phyloP scores from a whole-genome alignment of 2,113 vertebrate species.

The Pseudorectes ferrugineus region DNA sequence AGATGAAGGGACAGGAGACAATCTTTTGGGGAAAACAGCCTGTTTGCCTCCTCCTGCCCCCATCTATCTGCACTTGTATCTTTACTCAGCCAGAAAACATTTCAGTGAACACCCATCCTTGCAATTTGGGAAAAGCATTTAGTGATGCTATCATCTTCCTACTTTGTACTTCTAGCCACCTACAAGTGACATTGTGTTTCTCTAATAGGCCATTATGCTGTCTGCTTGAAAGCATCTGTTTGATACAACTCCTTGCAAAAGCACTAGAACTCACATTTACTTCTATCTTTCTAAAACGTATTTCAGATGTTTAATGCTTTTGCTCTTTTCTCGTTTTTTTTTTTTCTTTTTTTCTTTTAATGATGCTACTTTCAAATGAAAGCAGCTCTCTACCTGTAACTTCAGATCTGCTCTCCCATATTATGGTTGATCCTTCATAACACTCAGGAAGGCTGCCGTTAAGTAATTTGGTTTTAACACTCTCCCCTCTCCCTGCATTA shows the following conservation, averaged over 20 bases:
- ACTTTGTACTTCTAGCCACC: constrained; percentile 20
- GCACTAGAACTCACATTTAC: constrained; percentile 11
- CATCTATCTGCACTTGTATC: background rate
- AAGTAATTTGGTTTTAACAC: background rate
- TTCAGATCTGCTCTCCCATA: background rate
- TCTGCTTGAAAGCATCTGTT: background rate
- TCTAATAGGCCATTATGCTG: constrained; percentile 49
- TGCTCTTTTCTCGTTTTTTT: background rate
- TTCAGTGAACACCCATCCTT: background rate
- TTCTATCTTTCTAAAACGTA: background rate
- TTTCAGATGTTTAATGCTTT: background rate
- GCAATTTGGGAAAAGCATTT: constrained; percentile 26
- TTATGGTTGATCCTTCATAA: background rate
- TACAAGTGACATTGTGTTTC: constrained; percentile 38
- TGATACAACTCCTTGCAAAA: constrained; percentile 30
- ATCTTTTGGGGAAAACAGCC: background rate
- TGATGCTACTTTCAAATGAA: background rate
- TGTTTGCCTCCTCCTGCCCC: background rate
- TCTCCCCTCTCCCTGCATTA: background rate
- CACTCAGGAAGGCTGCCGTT: background rate
- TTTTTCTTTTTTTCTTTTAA: background rate
- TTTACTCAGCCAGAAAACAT: background rate
- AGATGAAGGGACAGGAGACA: background rate
- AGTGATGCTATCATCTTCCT: constrained; percentile 1
- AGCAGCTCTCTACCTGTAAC: background rate